A percentile compares a stretch with the other conserved stretches of the same genome.
Evolutionary conservation across 2,888 invertebrate genomes (phyloP).

Genomic region (Stenchaetothrips biformis): DNA sequence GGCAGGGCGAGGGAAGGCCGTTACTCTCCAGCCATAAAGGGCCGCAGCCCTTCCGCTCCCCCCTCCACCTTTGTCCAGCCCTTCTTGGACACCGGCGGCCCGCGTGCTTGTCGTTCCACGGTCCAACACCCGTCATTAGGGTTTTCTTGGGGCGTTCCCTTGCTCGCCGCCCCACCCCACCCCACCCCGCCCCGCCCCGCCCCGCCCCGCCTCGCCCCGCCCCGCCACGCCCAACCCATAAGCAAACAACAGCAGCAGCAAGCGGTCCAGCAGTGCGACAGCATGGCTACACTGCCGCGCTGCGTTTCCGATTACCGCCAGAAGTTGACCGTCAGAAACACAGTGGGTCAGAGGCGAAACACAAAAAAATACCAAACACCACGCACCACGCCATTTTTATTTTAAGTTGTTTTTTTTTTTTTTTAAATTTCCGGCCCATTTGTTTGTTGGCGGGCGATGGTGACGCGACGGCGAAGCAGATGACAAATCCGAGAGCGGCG

Average conservation of each 20-base stretch:
- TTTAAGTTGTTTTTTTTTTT: too few relatives aligned
- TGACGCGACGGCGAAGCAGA: background rate
- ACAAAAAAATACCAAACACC: too few relatives aligned
- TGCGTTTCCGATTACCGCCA: too few relatives aligned
- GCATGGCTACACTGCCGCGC: too few relatives aligned
- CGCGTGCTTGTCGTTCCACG: conserved; percentile 21
- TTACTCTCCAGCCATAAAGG: conserved; percentile 4
- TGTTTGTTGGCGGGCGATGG: background rate
- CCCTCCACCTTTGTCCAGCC: too few relatives aligned
- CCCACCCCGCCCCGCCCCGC: background rate
- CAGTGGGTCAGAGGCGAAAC: too few relatives aligned
- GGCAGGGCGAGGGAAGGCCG: background rate
- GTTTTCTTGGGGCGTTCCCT: background rate
- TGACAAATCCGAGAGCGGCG: background rate
- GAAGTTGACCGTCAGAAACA: too few relatives aligned
- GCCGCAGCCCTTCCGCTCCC: background rate
- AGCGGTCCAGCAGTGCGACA: too few relatives aligned
- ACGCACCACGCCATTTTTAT: too few relatives aligned
- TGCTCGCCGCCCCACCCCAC: background rate
- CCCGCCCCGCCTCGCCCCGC: background rate
- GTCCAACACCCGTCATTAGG: conserved; percentile 20
- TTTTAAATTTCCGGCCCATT: too few relatives aligned
- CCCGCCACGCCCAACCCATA: background rate
- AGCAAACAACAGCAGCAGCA: too few relatives aligned
- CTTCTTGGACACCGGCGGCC: background rate